Conservation (phyloP, 2,888 invertebrate genomes). For the Geophilus truncorum region DNA sequence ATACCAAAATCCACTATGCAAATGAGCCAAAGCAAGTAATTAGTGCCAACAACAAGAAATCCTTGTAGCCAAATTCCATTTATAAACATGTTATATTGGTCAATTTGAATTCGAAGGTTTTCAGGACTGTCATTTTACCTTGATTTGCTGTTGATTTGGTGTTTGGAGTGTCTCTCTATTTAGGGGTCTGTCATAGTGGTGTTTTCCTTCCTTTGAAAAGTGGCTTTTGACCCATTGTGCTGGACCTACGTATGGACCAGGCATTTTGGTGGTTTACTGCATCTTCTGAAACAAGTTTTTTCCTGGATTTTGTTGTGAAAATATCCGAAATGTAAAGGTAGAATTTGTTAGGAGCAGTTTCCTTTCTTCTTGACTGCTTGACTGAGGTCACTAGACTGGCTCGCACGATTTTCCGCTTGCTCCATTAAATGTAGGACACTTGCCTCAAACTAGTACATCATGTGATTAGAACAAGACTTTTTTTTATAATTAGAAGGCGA, state of each 20-base stretch:
- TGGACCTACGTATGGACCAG: background rate
- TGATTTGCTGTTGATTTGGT: background rate
- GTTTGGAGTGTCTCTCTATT: background rate
- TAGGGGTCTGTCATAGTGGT: background rate
- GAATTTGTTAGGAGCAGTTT: background rate
- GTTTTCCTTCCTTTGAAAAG: background rate
- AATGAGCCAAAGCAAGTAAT: no score
- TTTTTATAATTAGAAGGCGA: background rate
- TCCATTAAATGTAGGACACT: background rate
- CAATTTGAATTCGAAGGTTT: background rate
- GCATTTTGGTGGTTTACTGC: background rate
- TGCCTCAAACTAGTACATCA: background rate
- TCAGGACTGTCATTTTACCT: background rate
- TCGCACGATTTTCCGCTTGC: slow-evolving; percentile 13
- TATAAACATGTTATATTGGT: background rate
- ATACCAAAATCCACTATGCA: background rate
- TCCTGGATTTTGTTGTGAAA: background rate
- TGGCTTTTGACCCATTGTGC: background rate
- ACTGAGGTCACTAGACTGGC: background rate
- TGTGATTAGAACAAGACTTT: background rate
- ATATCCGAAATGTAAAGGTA: background rate
- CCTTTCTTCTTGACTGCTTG: slow-evolving; percentile 7
- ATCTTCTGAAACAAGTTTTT: background rate
- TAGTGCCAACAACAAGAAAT: background rate
- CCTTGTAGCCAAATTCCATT: background rate